Base-by-base conservation (phyloP, 2,113 vertebrate species). In the Mesembrinibis cayennensis region DNA sequence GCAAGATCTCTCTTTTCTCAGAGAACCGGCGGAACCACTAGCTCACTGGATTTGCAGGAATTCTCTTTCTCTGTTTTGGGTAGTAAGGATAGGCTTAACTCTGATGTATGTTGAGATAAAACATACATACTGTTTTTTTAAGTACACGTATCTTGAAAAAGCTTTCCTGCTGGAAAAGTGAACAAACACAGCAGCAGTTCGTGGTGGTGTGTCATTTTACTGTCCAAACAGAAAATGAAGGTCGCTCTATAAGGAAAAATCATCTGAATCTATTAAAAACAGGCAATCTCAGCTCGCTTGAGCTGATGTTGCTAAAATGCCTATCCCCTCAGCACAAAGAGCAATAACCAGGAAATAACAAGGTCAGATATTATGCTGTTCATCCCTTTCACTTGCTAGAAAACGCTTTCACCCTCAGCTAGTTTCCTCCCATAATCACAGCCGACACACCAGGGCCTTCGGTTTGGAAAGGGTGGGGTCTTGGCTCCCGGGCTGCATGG, bases 401-500 rank as follows among this genome's bases (percentile, higher is more conserved):
- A 93, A 93, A 87, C 80, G 30, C 83, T 93, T 83, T 78, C 88
- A 30, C 56, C 49, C 91, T 92, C 73, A 70, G 44, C 81, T 53
- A 1, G 38, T 79, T 96, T 76, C 77, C 58, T 93, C 23, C 40
- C 53, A 5, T 25, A 44, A 17, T 29, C 44, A 16, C 29, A 73
- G 85, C 58, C 1, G 0, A 23, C 34, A 2, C 1, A 0, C n/a
- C 52, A 34, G 30, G 44, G 72, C 88, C 76, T 62, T 87, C 0
- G 4, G 52, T 2, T 62, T 92, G 81, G n/a, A 61, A 59, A 63
- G 81, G 61, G 83, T 79, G 73, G 50, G 47, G 58, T 87, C 73
- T 72, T 91, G 83, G 89, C 89, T 45, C 7, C 81, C 1, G 27
- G 18, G 45, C 81, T 84, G 73, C 73, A 1, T 59, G 91, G 61